A percentile compares a stretch with the other conserved stretches of the same genome.
Evolutionary conservation across 2,113 vertebrate species (phyloP).

Genomic region (Grammomys surdaster): DNA sequence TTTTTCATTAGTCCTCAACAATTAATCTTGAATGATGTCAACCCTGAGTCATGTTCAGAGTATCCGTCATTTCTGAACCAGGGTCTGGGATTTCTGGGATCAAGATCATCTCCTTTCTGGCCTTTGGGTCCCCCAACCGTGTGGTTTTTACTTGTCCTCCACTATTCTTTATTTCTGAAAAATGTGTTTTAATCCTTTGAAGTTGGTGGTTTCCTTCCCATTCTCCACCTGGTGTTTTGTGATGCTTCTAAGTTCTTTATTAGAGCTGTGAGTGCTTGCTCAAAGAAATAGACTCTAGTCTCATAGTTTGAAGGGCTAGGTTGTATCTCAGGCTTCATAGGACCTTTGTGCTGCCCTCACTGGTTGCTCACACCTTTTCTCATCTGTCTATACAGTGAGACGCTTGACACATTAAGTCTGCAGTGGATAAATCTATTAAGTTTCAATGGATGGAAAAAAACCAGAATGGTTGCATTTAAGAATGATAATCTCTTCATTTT

Average conservation of each 20-base stretch:
- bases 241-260: neutral
- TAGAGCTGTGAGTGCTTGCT: neutral
- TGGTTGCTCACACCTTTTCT: neutral
- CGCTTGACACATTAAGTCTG: neutral
- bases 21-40: neutral
- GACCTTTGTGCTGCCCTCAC: neutral
- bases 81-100: neutral
- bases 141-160: neutral
- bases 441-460: constrained; percentile 10
- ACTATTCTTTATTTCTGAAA: constrained; percentile 26
- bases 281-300: neutral
- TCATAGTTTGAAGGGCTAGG: neutral
- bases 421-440: neutral
- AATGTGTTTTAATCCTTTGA: neutral
- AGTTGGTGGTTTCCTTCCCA: neutral
- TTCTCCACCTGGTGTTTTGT: neutral
- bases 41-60: neutral
- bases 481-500: constrained; percentile 50
- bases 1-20: neutral
- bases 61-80: neutral
- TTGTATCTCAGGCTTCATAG: neutral
- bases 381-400: neutral
- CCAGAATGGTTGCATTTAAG: constrained; percentile 13
- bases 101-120: neutral
- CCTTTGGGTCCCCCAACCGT: neutral